Evolutionary conservation across 2,113 vertebrate genomes (phyloP).

Genomic region (Salvelinus sp.): DNA sequence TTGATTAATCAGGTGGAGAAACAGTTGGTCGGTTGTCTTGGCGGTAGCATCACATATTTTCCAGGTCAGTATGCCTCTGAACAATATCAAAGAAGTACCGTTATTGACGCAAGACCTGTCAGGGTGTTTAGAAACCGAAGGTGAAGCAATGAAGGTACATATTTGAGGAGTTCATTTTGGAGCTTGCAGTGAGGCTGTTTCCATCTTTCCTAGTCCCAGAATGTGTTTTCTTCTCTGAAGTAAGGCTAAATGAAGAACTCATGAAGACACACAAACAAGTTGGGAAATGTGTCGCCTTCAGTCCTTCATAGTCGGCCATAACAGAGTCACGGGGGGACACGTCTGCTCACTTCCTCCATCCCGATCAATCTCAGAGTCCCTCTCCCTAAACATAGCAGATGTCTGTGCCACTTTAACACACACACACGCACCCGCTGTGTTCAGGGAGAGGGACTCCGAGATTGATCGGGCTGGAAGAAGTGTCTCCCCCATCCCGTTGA

Average conservation of each 20-base stretch:
- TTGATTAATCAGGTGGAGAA: background rate
- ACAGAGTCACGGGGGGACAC: too few relatives aligned
- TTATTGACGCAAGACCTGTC: slow-evolving; percentile 15
- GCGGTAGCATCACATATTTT: slow-evolving; percentile 35
- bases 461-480: too few relatives aligned
- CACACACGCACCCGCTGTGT: too few relatives aligned
- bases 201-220: slow-evolving; percentile 8
- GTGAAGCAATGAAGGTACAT: slow-evolving; percentile 1
- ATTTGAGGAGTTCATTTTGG: slow-evolving; percentile 26
- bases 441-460: too few relatives aligned
- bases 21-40: slow-evolving; percentile 17
- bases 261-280: slow-evolving; percentile 5
- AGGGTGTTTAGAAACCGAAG: slow-evolving; percentile 25
- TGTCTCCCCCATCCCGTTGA: too few relatives aligned
- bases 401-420: too few relatives aligned
- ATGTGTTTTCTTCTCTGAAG: slow-evolving; percentile 7
- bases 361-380: too few relatives aligned
- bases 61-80: slow-evolving; percentile 20
- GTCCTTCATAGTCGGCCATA: background rate
- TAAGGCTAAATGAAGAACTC: slow-evolving; percentile 9
- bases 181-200: slow-evolving; percentile 17
- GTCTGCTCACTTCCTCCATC: too few relatives aligned
- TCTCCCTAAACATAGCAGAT: too few relatives aligned
- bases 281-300: background rate
- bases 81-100: slow-evolving; percentile 29